Percentiles rank a stretch among this genome's conserved stretches.
These are phyloP conservation scores for Drosophila putrida DNA, from an alignment of 2,888 invertebrate genomes.

Conservation along the genomic window DNA sequence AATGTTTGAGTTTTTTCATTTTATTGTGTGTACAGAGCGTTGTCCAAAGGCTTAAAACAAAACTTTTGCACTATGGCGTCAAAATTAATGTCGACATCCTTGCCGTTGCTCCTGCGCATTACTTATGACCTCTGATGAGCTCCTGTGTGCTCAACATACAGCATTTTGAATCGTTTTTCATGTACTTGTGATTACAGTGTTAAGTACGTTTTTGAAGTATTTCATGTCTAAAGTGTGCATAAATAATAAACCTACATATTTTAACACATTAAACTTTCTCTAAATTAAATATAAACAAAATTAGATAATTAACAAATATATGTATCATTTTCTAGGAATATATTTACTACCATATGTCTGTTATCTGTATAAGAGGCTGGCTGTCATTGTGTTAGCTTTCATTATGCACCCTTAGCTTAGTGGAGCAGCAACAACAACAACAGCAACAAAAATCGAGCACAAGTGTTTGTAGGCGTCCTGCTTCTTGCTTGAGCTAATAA, in stretches of 20 bases:
- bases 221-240: constrained; percentile 26
- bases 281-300: neutral
- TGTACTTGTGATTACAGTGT: constrained; percentile 53
- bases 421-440: constrained; percentile 19
- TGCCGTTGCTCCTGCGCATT: constrained; percentile 51
- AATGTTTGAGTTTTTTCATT: constrained; percentile 57
- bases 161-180: constrained; percentile 22
- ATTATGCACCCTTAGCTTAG: constrained; percentile 29
- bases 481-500: constrained; percentile 72
- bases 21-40: constrained; percentile 46
- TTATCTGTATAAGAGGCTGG: neutral
- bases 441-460: constrained; percentile 49
- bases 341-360: neutral
- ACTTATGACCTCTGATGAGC: constrained; percentile 46
- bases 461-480: constrained; percentile 62
- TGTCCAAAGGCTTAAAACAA: constrained; percentile 80
- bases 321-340: neutral
- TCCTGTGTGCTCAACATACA: constrained; percentile 29
- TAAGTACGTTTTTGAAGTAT: constrained; percentile 64
- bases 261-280: neutral
- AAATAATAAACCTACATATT: neutral
- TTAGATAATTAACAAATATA: neutral
- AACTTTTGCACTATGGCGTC: constrained; percentile 72
- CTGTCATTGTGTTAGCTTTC: constrained; percentile 16
- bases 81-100: constrained; percentile 73